Evolutionary conservation across 2,797 vertebrate species (phyloP).

Genomic region (Hirundo rustica): DNA sequence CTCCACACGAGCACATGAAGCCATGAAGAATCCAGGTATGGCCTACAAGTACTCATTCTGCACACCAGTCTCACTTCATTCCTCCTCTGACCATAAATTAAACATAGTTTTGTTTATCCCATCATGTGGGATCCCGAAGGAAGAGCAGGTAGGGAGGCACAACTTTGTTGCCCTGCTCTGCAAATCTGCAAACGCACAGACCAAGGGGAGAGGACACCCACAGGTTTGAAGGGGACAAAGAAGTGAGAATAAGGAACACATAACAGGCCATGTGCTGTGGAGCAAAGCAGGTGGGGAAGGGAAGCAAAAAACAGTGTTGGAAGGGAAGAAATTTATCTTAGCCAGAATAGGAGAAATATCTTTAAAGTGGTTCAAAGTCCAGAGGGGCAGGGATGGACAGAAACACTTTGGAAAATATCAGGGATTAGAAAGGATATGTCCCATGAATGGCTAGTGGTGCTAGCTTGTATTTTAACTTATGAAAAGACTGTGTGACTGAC

Average conservation of each 20-base stretch:
- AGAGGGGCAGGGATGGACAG: neutral
- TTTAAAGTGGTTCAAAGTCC: neutral
- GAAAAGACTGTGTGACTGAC: neutral
- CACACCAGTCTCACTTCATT: neutral
- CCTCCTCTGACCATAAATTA: neutral
- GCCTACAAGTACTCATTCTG: neutral
- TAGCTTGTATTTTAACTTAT: neutral
- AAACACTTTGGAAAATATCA: neutral
- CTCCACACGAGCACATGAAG: rapidly evolving
- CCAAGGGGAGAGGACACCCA: neutral
- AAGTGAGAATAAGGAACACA: neutral
- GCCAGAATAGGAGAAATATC: neutral
- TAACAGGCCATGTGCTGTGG: neutral
- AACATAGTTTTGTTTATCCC: neutral
- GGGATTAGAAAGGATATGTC: neutral
- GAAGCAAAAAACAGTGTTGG: rapidly evolving
- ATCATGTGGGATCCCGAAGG: rapidly evolving
- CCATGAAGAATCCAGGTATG: rapidly evolving
- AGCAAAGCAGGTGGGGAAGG: neutral
- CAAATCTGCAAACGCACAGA: rapidly evolving
- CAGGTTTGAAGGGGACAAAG: neutral
- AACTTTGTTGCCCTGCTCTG: rapidly evolving
- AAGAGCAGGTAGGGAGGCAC: rapidly evolving
- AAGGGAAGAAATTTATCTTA: neutral
- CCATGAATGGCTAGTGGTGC: neutral